These are phyloP conservation scores for Otis tarda DNA, from an alignment of 2,113 vertebrate species.

Conservation along the genomic window DNA sequence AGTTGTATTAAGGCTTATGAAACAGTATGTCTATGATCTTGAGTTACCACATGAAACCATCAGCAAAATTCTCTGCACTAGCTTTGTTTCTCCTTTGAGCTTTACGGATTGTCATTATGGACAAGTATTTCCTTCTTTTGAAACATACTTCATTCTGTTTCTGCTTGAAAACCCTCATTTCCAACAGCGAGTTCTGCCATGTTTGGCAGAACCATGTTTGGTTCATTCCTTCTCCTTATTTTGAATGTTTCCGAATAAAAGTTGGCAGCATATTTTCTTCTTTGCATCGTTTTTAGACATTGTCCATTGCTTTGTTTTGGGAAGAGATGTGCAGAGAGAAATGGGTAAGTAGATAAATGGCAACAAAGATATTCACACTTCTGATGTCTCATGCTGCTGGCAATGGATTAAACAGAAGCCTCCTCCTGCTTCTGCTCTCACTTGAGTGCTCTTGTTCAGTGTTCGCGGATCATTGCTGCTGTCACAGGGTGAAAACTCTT, in stretches of 20 bases:
- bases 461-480: background rate
- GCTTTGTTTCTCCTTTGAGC: background rate
- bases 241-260: background rate
- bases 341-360: background rate
- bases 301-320: background rate
- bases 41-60: background rate
- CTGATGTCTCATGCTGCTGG: background rate
- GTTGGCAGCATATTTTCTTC: background rate
- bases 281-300: background rate
- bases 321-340: background rate
- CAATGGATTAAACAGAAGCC: background rate
- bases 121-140: background rate
- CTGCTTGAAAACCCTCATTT: background rate
- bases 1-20: background rate
- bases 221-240: background rate
- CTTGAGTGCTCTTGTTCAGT: background rate
- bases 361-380: background rate
- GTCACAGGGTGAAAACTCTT: background rate
- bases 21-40: background rate
- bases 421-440: background rate
- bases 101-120: fast-evolving
- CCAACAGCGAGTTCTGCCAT: background rate
- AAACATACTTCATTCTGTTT: background rate
- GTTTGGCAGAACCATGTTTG: no score
- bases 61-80: background rate